Percentiles rank a stretch among this genome's conserved stretches.
phyloP scores from a whole-genome alignment of 1,140 invertebrate genomes.

The Stegodyphus mimosarum region DNA sequence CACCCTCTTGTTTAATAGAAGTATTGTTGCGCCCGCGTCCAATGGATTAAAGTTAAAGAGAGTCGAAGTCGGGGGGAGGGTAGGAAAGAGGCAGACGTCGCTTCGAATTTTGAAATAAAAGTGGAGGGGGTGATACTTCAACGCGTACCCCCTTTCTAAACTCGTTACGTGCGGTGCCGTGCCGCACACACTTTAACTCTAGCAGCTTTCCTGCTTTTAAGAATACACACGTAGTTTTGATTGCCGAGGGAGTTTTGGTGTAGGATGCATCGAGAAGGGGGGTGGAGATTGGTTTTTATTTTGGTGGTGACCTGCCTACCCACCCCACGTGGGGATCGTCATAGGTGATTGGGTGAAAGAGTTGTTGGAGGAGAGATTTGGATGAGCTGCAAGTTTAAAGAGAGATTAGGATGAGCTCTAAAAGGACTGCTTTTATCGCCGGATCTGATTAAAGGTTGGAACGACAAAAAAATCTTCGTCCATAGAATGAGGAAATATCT shows the following conservation, averaged over 20 bases:
- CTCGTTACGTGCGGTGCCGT: not conserved
- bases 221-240: conserved; percentile 59
- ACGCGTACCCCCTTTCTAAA: not conserved
- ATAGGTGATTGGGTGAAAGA: not conserved
- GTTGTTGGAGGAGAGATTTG: not conserved
- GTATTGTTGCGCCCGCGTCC: conserved; percentile 52
- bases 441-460: too few relatives aligned
- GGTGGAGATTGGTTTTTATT: conserved; percentile 27
- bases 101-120: conserved; percentile 57
- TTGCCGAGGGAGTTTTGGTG: conserved; percentile 41
- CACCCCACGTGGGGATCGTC: not conserved
- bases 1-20: conserved; percentile 56
- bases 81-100: conserved; percentile 9
- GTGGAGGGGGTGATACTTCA: conserved; percentile 20
- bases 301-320: not conserved
- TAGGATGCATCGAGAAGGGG: not conserved
- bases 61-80: conserved; percentile 23
- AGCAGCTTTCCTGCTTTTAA: conserved; percentile 42
- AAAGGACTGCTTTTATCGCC: too few relatives aligned
- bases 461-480: too few relatives aligned
- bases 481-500: too few relatives aligned
- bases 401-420: too few relatives aligned
- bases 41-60: conserved; percentile 58
- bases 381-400: too few relatives aligned
- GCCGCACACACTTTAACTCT: not conserved